These are phyloP conservation scores for Acronicta alni DNA, from an alignment of 2,888 invertebrate species.

Conservation along the genomic window DNA sequence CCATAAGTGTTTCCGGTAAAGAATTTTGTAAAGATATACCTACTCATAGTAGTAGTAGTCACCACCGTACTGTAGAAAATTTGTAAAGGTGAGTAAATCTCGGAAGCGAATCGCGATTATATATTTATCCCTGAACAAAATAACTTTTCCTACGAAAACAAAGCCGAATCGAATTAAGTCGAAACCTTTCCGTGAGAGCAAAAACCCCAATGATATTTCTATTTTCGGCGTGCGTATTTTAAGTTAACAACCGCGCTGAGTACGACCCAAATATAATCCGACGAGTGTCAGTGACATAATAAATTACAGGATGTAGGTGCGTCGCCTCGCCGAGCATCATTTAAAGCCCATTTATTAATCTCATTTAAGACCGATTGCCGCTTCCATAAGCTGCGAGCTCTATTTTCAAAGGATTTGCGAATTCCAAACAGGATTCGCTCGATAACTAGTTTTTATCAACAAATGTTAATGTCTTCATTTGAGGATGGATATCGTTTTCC, in stretches of 20 bases:
- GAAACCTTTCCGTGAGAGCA: background rate
- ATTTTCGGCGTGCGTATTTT: conserved; percentile 20
- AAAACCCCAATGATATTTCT: conserved; percentile 17
- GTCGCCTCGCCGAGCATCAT: conserved; percentile 47
- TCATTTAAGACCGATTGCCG: conserved; percentile 71
- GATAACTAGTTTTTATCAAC: conserved; percentile 55
- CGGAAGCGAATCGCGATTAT: background rate
- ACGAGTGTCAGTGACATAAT: conserved; percentile 30
- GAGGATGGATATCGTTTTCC: conserved; percentile 61
- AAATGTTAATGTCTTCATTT: conserved; percentile 60
- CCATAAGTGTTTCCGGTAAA: no score
- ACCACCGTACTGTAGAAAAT: no score
- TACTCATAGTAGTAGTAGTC: no score
- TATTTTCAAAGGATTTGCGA: conserved; percentile 63
- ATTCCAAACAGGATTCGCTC: conserved; percentile 53
- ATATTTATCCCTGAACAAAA: conserved; percentile 1
- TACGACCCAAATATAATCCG: conserved; percentile 19
- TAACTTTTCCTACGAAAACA: conserved; percentile 2
- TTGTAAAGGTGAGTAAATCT: background rate
- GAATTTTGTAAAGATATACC: no score
- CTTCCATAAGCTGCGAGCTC: conserved; percentile 65
- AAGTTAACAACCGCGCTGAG: conserved; percentile 3
- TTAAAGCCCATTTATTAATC: conserved; percentile 71
- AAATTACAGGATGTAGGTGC: conserved; percentile 45
- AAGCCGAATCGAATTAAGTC: conserved; percentile 11